Conservation (phyloP, 2,888 invertebrate species). For the Aricia artaxerxes region DNA sequence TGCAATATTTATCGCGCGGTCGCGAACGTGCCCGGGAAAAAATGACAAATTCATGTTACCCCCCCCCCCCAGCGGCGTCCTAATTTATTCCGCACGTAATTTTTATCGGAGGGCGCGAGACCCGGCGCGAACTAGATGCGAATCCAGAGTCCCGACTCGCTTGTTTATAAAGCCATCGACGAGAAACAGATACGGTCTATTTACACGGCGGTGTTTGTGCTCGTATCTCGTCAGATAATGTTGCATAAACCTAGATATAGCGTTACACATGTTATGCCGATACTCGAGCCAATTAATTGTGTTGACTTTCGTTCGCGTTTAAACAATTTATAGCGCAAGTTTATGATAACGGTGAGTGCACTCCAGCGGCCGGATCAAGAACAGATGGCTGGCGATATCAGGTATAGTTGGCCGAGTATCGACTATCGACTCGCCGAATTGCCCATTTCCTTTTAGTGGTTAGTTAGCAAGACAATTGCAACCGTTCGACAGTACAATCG, state of each 20-base stretch:
- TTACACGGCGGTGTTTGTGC: conserved; percentile 67
- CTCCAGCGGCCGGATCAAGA: neutral
- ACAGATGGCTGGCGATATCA: conserved; percentile 14
- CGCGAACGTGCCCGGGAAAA: conserved; percentile 77
- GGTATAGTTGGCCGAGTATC: conserved; percentile 7
- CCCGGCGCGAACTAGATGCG: conserved; percentile 70
- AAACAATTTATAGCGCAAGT: conserved; percentile 14
- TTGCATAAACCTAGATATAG: conserved; percentile 62
- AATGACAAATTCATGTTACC: conserved; percentile 77
- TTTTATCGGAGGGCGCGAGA: conserved; percentile 73
- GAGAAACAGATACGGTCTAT: conserved; percentile 74
- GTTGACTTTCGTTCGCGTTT: conserved; percentile 20
- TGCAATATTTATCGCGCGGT: conserved; percentile 78
- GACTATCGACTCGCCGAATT: neutral
- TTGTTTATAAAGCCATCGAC: conserved; percentile 77
- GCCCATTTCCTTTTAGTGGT: conserved; percentile 21
- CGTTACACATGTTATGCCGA: conserved; percentile 54
- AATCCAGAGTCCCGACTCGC: conserved; percentile 73
- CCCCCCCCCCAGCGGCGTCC: conserved; percentile 55
- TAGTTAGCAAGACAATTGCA: conserved; percentile 13
- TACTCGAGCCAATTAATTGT: conserved; percentile 42
- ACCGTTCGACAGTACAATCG: neutral
- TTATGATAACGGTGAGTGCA: conserved; percentile 14
- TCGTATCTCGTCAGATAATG: conserved; percentile 72
- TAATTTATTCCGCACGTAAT: conserved; percentile 75